Conservation (phyloP, 2,888 invertebrate genomes). For the Leptarthrus brevirostris region DNA sequence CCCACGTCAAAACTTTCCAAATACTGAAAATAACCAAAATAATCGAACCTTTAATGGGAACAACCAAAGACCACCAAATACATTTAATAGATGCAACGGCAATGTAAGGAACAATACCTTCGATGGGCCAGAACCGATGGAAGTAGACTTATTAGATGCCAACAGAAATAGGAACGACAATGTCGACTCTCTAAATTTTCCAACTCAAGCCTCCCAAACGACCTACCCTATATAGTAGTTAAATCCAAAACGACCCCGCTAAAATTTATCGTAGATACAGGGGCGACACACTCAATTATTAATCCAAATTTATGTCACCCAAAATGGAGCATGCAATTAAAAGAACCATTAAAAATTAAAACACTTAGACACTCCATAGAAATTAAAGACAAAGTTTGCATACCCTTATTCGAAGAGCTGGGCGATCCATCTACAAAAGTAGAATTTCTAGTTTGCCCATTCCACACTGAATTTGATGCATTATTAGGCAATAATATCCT, state of each 20-base stretch:
- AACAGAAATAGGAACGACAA: too few species aligned
- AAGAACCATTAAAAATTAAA: not conserved
- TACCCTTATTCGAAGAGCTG: not conserved
- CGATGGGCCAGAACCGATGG: constrained; percentile 15
- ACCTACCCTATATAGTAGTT: not conserved
- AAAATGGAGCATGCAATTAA: not conserved
- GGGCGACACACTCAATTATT: not conserved
- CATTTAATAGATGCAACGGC: too few species aligned
- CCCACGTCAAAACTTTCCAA: too few species aligned
- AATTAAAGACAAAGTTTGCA: not conserved
- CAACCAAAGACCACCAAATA: too few species aligned
- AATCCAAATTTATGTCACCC: not conserved
- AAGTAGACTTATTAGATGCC: not conserved
- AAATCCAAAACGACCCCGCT: not conserved
- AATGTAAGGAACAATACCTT: too few species aligned
- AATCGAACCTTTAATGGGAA: too few species aligned
- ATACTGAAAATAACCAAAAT: too few species aligned
- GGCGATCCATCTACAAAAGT: not conserved
- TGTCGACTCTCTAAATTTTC: too few species aligned
- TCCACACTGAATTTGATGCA: constrained; percentile 16
- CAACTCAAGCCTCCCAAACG: not conserved
- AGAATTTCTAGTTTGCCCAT: not conserved
- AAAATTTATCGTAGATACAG: constrained; percentile 4
- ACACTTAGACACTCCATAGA: not conserved
- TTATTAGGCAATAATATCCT: constrained; percentile 26